Percentiles rank a stretch among this genome's conserved stretches.
These are phyloP conservation scores for Himalopsyche tibetana DNA, from an alignment of 2,888 invertebrate genomes.

Conservation along the genomic window DNA sequence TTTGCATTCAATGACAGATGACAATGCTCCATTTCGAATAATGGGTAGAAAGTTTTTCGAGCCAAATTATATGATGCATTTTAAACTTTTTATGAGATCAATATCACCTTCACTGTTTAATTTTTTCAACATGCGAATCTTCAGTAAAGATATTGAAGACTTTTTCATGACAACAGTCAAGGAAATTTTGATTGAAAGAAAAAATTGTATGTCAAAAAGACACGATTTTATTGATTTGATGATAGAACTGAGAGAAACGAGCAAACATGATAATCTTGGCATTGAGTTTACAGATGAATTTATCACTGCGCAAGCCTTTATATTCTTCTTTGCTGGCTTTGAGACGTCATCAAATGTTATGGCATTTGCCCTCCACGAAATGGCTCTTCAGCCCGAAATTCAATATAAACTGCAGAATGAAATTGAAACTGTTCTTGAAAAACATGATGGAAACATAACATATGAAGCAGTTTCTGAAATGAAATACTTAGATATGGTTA, in stretches of 20 bases:
- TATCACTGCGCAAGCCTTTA: slow-evolving; percentile 72
- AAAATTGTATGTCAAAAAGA: slow-evolving; percentile 48
- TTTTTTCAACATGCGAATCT: slow-evolving; percentile 61
- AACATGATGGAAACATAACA: slow-evolving; percentile 69
- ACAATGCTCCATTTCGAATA: slow-evolving; percentile 56
- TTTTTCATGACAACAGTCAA: slow-evolving; percentile 65
- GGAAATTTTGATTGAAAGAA: slow-evolving; percentile 61
- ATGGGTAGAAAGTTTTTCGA: slow-evolving; percentile 59
- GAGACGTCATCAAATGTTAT: slow-evolving; percentile 73
- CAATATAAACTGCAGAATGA: slow-evolving; percentile 70
- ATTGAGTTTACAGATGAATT: slow-evolving; percentile 68
- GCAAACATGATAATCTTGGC: not conserved
- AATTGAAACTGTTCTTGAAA: slow-evolving; percentile 69
- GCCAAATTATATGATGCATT: not conserved
- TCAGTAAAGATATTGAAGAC: slow-evolving; percentile 64
- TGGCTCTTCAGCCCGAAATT: slow-evolving; percentile 70
- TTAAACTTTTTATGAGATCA: slow-evolving; percentile 53
- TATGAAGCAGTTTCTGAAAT: slow-evolving; percentile 71
- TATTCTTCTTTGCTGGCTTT: slow-evolving; percentile 73
- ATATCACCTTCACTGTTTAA: slow-evolving; percentile 51
- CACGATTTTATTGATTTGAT: slow-evolving; percentile 62
- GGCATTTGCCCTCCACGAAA: slow-evolving; percentile 69
- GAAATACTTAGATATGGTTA: slow-evolving; percentile 71
- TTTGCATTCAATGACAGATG: slow-evolving; percentile 59
- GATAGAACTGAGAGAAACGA: slow-evolving; percentile 55